phyloP scores from a whole-genome alignment of 1,140 invertebrate species.

The Phenacoccus solenopsis region DNA sequence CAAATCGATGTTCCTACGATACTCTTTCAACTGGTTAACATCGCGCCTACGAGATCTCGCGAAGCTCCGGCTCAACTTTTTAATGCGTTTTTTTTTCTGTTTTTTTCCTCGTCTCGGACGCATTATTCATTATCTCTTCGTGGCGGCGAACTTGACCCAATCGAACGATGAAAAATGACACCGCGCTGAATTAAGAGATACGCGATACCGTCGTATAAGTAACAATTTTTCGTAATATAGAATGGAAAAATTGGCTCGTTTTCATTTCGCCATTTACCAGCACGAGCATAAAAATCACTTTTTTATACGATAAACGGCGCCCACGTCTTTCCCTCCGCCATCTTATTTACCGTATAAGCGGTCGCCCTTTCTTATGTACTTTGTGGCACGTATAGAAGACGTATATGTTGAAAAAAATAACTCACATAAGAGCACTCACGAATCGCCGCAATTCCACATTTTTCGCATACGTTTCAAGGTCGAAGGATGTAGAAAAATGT shows the following conservation, averaged over 20 bases:
- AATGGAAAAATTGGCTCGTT: slow-evolving; percentile 1
- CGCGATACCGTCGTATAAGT: not conserved
- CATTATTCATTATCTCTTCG: not conserved
- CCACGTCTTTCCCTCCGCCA: not conserved
- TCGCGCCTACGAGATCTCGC: no score
- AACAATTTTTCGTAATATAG: not conserved
- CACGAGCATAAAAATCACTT: no score
- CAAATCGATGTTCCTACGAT: not conserved
- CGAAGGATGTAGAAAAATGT: no score
- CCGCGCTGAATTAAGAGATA: not conserved
- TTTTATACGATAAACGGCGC: no score
- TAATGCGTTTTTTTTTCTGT: no score
- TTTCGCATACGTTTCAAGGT: no score
- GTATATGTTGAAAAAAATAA: not conserved
- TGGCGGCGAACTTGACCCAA: not conserved
- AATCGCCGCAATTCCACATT: not conserved
- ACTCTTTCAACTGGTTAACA: not conserved
- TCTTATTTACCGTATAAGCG: not conserved
- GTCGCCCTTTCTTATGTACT: no score
- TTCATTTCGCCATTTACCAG: no score
- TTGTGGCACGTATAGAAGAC: no score
- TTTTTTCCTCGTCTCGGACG: not conserved
- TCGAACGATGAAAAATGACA: not conserved
- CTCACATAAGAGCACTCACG: not conserved
- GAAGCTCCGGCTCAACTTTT: no score